These are phyloP conservation scores for Argentina silus DNA, from an alignment of 2,797 vertebrate genomes.

Conservation along the genomic window DNA sequence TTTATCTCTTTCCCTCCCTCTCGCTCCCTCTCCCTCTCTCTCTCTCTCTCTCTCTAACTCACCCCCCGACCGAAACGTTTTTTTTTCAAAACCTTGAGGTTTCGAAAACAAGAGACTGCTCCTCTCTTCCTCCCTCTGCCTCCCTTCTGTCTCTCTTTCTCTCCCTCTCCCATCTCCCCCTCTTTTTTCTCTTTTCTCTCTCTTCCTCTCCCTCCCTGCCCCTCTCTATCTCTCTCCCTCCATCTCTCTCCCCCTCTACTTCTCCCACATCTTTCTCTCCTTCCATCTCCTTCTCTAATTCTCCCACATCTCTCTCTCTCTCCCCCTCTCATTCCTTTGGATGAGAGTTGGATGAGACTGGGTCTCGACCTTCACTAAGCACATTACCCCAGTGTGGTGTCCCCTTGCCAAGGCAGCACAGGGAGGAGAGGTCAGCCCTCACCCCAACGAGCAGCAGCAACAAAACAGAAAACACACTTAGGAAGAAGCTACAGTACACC, in stretches of 20 bases:
- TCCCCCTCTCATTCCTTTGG: not conserved
- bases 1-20: not conserved
- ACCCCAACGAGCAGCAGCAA: not conserved
- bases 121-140: not conserved
- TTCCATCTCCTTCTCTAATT: not conserved
- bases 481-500: not conserved
- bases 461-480: slow-evolving; percentile 4
- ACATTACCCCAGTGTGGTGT: not conserved
- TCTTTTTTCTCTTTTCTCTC: not conserved
- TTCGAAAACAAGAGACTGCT: not conserved
- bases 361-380: not conserved
- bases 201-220: not conserved
- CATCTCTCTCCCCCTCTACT: not conserved
- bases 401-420: too few relatives aligned
- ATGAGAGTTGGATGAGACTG: slow-evolving; percentile 1
- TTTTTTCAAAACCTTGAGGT: too few relatives aligned
- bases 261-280: slow-evolving; percentile 5
- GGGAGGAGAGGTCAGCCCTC: not conserved
- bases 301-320: not conserved
- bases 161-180: not conserved
- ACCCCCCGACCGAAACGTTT: too few relatives aligned
- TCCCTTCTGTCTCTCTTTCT: not conserved
- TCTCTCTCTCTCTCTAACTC: too few relatives aligned
- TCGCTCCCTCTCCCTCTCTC: not conserved
- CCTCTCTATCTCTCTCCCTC: not conserved